These are phyloP conservation scores for Scaptodrosophila latifasciaeformis DNA, from an alignment of 2,888 invertebrate species.

Conservation along the genomic window DNA sequence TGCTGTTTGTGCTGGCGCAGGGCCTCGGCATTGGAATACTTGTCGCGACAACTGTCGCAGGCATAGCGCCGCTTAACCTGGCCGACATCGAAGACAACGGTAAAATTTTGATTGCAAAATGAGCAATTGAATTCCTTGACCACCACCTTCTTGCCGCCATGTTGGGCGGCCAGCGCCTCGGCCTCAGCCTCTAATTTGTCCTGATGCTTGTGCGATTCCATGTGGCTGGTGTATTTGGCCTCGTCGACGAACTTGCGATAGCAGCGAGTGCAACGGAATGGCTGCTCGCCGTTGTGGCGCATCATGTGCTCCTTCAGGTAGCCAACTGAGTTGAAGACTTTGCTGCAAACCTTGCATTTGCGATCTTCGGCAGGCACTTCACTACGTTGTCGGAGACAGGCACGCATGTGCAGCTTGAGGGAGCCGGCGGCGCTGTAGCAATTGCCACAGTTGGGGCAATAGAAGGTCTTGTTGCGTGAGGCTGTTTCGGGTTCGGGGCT, in stretches of 20 bases:
- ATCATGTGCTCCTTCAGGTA: slow-evolving; percentile 74
- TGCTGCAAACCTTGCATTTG: slow-evolving; percentile 72
- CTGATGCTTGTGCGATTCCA: slow-evolving; percentile 72
- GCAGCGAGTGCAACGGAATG: slow-evolving; percentile 72
- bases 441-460: slow-evolving; percentile 74
- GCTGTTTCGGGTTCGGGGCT: slow-evolving; percentile 43
- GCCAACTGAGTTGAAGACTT: slow-evolving; percentile 73
- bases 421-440: slow-evolving; percentile 75
- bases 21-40: slow-evolving; percentile 73
- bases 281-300: slow-evolving; percentile 73
- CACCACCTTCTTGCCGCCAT: slow-evolving; percentile 71
- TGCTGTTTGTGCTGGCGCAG: slow-evolving; percentile 72
- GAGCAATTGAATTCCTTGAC: slow-evolving; percentile 74
- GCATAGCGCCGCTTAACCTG: slow-evolving; percentile 74
- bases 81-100: slow-evolving; percentile 73
- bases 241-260: slow-evolving; percentile 74
- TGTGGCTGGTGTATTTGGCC: slow-evolving; percentile 67
- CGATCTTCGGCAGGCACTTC: slow-evolving; percentile 71
- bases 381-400: slow-evolving; percentile 70
- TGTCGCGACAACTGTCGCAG: slow-evolving; percentile 73
- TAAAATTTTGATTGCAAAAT: slow-evolving; percentile 72
- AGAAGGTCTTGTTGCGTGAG: slow-evolving; percentile 67
- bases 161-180: slow-evolving; percentile 58
- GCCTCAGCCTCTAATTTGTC: slow-evolving; percentile 72
- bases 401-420: slow-evolving; percentile 73